A percentile compares a stretch with the other conserved stretches of the same genome.
Conservation (phyloP, 2,113 vertebrate species). For the Sorex araneus region DNA sequence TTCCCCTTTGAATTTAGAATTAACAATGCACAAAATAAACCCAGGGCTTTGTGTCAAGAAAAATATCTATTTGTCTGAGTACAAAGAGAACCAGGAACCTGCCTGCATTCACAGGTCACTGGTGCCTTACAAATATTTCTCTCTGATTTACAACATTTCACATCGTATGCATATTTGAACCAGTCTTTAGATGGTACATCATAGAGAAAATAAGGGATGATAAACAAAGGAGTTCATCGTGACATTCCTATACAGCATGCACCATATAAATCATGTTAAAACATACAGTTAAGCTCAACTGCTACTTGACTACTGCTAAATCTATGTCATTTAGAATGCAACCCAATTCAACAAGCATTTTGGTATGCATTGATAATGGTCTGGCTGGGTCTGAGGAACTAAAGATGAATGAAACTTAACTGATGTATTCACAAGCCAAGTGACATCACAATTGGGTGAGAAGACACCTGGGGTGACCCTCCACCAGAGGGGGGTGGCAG, state of each 20-base stretch:
- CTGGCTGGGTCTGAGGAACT: background rate
- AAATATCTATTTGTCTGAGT: slow-evolving; percentile 6
- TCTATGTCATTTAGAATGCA: slow-evolving; percentile 10
- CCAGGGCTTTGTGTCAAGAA: slow-evolving; percentile 34
- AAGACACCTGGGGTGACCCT: no score
- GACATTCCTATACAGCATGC: background rate
- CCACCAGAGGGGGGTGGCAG: no score
- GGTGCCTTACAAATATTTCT: slow-evolving; percentile 46
- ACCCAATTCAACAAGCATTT: slow-evolving; percentile 8
- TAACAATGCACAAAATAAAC: slow-evolving; percentile 57
- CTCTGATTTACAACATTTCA: slow-evolving; percentile 52
- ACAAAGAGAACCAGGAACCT: slow-evolving; percentile 63
- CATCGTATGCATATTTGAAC: slow-evolving; percentile 1
- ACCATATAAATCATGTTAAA: background rate
- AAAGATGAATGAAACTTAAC: slow-evolving; percentile 42
- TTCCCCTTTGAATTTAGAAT: slow-evolving; percentile 57
- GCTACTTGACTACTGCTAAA: background rate
- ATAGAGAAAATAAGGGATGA: slow-evolving; percentile 32
- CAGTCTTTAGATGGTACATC: background rate
- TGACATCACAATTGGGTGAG: background rate
- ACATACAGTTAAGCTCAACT: slow-evolving; percentile 29
- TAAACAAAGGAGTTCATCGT: background rate
- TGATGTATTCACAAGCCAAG: background rate
- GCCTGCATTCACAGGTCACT: slow-evolving; percentile 25
- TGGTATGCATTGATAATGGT: background rate